Base-by-base conservation (phyloP, 2,797 vertebrate species). In the Leuciscus waleckii region DNA sequence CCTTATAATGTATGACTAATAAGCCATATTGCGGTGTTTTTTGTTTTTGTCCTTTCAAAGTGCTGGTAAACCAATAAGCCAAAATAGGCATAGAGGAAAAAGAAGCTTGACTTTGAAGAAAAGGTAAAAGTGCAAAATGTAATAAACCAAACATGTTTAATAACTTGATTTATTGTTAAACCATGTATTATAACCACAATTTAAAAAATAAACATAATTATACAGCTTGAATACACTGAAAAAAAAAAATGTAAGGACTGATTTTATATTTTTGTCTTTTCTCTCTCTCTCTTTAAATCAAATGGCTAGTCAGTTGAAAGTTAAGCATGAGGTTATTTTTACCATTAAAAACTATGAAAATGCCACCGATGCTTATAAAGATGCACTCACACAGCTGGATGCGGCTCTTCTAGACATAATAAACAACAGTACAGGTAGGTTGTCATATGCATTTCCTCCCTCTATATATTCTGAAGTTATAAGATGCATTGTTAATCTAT, bases 291-390 rank as follows among this genome's bases (percentile, higher is more conserved):
- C 7, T 41, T 46, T 39, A 2, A 43, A 32, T 81, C 37, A 23
- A 70, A 9, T 32, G 26, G 7, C 8, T 78, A 87, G 85, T n/a
- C 29, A 29, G 29, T 46, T 90, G 9, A 85, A 67, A 1, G 85
- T 82, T 58, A n/a, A 41, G 9, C 89, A 91, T 41, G 73, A 82
- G 23, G 73, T 88, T 76, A 19, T 91, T 81, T 5, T 89, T 4
- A 1, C 39, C 35, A n/a, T 89, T 69, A 8, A 37, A 41, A 88
- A 88, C 29, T 2, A 67, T 5, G 41, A 56, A 4, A 13, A 26
- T 11, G 0, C 21, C 3, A 2, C 1, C 21, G 10, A 17, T 4
- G 4, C 1, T 14, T 89, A 85, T 51, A 0, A 49, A 0, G 0
- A 71, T 0, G 0, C 9, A 1, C 5, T 70, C 6, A 0, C 8